A percentile compares a stretch with the other conserved stretches of the same genome.
Conservation (phyloP, 2,797 vertebrate species). For the Alauda arvensis region DNA sequence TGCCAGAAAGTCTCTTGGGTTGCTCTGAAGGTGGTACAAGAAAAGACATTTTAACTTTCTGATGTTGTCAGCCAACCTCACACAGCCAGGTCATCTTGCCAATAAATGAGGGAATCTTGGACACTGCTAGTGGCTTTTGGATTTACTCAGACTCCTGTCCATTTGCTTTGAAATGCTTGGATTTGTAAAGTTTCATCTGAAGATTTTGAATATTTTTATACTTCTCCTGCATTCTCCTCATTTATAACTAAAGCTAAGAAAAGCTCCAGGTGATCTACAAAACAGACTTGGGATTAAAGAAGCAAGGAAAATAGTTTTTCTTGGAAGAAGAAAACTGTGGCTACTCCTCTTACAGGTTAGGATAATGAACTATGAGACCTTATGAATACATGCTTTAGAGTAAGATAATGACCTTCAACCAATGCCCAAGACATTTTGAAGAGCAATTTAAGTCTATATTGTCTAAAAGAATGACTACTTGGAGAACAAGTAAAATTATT, state of each 20-base stretch:
- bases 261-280: background rate
- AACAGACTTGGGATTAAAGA: background rate
- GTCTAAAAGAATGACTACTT: background rate
- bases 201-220: constrained; percentile 5
- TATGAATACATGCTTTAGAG: background rate
- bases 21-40: constrained; percentile 49
- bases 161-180: constrained; percentile 15
- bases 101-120: constrained; percentile 43
- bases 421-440: background rate
- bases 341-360: background rate
- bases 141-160: constrained; percentile 8
- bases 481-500: background rate
- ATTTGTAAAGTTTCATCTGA: constrained; percentile 7
- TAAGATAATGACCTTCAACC: background rate
- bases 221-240: background rate
- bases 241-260: constrained; percentile 1
- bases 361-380: background rate
- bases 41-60: constrained; percentile 27
- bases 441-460: background rate
- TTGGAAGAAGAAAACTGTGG: background rate
- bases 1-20: constrained; percentile 1
- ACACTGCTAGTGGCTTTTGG: background rate
- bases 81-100: constrained; percentile 31
- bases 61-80: constrained; percentile 30
- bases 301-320: background rate